Evolutionary conservation across 1,140 invertebrate species (phyloP).

Genomic region (Megalopta genalis): DNA sequence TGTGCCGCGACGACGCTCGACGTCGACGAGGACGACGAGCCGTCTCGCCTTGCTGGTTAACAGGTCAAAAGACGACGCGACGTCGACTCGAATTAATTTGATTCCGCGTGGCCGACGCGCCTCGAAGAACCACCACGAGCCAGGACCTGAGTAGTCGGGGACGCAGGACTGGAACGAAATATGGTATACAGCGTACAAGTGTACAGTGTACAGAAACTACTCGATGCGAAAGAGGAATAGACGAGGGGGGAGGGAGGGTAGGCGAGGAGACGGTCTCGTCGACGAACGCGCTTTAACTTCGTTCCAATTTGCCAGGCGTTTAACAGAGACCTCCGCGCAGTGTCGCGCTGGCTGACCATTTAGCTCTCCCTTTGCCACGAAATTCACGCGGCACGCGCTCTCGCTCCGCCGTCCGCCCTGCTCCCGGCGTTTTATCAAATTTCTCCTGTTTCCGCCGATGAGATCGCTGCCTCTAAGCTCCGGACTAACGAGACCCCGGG

Average conservation of each 20-base stretch:
- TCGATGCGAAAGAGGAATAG: not conserved
- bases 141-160: not conserved
- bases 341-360: constrained; percentile 4
- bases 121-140: not conserved
- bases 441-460: not conserved
- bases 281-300: constrained; percentile 14
- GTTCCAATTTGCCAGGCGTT: constrained; percentile 25
- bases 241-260: too few relatives aligned
- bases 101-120: not conserved
- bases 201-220: too few relatives aligned
- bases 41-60: too few relatives aligned
- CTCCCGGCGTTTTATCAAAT: constrained; percentile 11
- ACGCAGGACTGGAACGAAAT: not conserved
- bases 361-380: constrained; percentile 12
- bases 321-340: not conserved
- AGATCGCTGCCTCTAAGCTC: too few relatives aligned
- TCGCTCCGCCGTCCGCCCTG: not conserved
- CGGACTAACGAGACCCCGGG: not conserved
- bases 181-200: too few relatives aligned
- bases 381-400: constrained; percentile 6
- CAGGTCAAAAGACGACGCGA: too few relatives aligned
- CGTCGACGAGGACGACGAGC: too few relatives aligned
- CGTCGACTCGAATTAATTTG: constrained; percentile 4
- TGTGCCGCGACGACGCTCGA: too few relatives aligned
- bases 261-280: not conserved